Conservation (phyloP, 2,113 vertebrate species). For the Zosterops pallidus region DNA sequence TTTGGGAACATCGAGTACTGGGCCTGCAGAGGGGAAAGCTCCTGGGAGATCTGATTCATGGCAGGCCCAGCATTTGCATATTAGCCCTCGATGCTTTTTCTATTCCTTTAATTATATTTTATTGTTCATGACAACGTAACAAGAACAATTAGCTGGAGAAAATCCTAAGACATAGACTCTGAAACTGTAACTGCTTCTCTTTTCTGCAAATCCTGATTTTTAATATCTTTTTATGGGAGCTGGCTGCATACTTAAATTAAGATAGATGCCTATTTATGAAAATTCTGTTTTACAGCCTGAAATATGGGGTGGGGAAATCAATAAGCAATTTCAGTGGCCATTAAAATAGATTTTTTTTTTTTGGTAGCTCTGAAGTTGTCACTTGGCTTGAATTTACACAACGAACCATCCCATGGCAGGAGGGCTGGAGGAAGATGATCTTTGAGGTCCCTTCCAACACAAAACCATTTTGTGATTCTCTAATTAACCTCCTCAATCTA, state of each 20-base stretch:
- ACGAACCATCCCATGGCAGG: neutral
- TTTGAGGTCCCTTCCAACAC: neutral
- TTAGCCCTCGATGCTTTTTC: neutral
- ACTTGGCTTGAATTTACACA: neutral
- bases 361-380: neutral
- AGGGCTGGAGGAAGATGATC: neutral
- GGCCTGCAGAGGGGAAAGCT: neutral
- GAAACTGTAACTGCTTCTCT: neutral
- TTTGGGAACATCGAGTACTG: neutral
- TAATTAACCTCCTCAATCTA: neutral
- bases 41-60: neutral
- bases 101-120: slow-evolving; percentile 42
- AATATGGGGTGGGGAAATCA: neutral
- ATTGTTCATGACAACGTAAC: neutral
- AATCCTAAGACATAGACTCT: neutral
- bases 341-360: neutral
- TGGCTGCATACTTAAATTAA: neutral
- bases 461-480: neutral
- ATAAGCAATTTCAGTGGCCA: neutral
- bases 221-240: neutral
- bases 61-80: neutral
- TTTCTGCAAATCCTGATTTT: neutral
- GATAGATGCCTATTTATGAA: neutral
- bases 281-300: neutral
- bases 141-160: slow-evolving; percentile 1